Base-by-base conservation (phyloP, 2,888 invertebrate species). In the Nymphalis urticae region DNA sequence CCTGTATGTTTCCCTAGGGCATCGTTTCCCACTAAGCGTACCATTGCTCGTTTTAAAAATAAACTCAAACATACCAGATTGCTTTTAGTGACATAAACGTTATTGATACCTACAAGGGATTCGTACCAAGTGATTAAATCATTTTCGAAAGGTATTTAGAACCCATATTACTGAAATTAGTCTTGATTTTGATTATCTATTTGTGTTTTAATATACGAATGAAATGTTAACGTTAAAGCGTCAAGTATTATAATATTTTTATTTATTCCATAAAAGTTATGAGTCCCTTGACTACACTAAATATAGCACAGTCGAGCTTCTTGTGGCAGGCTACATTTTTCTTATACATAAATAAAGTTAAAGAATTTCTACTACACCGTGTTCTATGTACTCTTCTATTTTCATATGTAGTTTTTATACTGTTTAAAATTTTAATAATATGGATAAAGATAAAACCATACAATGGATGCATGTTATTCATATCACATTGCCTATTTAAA, bases 1-100 rank as follows among this genome's bases (percentile, higher is more conserved):
- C 72, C 75, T 73, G 75, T 78, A 82, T 81, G 78, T 72, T 71
- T 76, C 88, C 85, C 84, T 61, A 70, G 84, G 83, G 88, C 75
- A 79, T 77, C 79, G 78, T 85, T 82, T 71, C 73, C 76, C 74
- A 79, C 82, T 80, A 82, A 80, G 79, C 76, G 79, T 74, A 73
- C 73, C 62, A 77, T 75, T 77, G 77, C 75, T 77, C 77, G 77
- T 75, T 85, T 83, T 80, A 82, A 85, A 85, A 85, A 84, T 82
- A 67, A 67, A 58, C 58, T 58, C 42, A 42, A 58, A 85, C 65
- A 81, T 82, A 75, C 70, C 73, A 72, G 75, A 77, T 80, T 79
- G 76, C 75, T 72, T 75, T 76, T 71, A 75, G 75, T 65, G 51
- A 65, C 36, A 64, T 64, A 79, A 79, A 79, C 81, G 80, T 79